phyloP scores from a whole-genome alignment of 1,140 invertebrate genomes.

The Gonioctena quinquepunctata region DNA sequence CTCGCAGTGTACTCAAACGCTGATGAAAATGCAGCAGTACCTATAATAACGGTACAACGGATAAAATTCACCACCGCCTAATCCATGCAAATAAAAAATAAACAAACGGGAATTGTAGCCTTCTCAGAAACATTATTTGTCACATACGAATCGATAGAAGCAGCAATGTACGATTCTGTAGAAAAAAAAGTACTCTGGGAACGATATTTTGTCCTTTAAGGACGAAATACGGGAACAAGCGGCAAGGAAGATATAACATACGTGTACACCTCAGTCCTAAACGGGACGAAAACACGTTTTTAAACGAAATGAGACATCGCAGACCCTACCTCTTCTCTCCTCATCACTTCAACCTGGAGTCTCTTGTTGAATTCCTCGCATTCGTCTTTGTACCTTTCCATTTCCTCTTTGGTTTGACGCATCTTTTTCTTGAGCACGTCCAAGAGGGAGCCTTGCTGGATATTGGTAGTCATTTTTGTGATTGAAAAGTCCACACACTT shows the following conservation, averaged over 20 bases:
- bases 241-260: too few relatives aligned
- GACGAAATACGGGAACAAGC: too few relatives aligned
- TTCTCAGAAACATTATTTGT: not conserved
- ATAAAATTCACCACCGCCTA: not conserved
- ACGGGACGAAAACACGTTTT: conserved; percentile 35
- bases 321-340: conserved; percentile 90
- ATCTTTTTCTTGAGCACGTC: conserved; percentile 99
- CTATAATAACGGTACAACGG: not conserved
- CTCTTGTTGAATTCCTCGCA: conserved; percentile 90
- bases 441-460: conserved; percentile 84
- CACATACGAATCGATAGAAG: conserved; percentile 9
- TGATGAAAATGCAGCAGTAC: not conserved
- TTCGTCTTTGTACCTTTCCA: conserved; percentile 96
- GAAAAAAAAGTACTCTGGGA: too few relatives aligned
- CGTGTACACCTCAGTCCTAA: not conserved
- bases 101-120: not conserved
- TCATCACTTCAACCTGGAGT: conserved; percentile 86
- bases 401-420: conserved; percentile 96
- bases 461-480: conserved; percentile 77
- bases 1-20: not conserved
- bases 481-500: conserved; percentile 21
- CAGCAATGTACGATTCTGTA: too few relatives aligned
- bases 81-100: conserved; percentile 9
- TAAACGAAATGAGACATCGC: conserved; percentile 41
- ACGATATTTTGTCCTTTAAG: too few relatives aligned